Evolutionary conservation across 2,888 invertebrate genomes (phyloP), one percentile per base, ranked within the genome.

Genomic region (Drosophila longiperda): DNA sequence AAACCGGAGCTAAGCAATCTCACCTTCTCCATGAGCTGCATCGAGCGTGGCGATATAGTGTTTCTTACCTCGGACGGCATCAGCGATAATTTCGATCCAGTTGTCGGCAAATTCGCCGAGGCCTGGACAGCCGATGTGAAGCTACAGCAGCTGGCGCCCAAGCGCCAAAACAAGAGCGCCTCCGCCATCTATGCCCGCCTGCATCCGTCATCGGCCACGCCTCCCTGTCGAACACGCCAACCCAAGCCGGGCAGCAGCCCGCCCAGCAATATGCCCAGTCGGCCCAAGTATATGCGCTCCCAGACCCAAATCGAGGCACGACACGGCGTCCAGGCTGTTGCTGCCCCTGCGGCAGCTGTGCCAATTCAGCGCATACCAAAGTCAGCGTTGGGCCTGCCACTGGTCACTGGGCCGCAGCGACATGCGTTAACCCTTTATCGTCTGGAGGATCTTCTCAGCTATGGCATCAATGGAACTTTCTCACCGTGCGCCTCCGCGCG

Each of bases 81-180:
- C 38, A 97, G 97, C 8, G 98, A 98, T 91, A 98, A 98, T 92
- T 97, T 97, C 87, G 98, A 98, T 93, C 98, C 98, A 0, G 97
- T 98, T 36, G 97, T 98, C 66, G 97, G 97, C 34, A 97, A 97
- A 93, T 97, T 97, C 90, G 97, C 97, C 7, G 94, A 94, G 79
- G 92, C 95, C 20, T 92, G 94, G 90, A 91, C 93, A 6, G 87
- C 92, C 3, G 92, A 93, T 63, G 91, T 90, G 1, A 91, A 91
- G 76, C 77, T 91, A 3, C 86, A 89, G 61, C 80, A 79, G 32
- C 66, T 73, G 52, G 92, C 91, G 57, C 92, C 91, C 42, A 93
- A 91, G 73, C 90, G 89, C 52, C 93, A 92, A 87, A 93, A 91
- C 73, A 92, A 91, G 89, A 93, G 92, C 69, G 92, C 92, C 36